phyloP scores from a whole-genome alignment of 1,140 invertebrate species.

The Lasioglossum albipes region DNA sequence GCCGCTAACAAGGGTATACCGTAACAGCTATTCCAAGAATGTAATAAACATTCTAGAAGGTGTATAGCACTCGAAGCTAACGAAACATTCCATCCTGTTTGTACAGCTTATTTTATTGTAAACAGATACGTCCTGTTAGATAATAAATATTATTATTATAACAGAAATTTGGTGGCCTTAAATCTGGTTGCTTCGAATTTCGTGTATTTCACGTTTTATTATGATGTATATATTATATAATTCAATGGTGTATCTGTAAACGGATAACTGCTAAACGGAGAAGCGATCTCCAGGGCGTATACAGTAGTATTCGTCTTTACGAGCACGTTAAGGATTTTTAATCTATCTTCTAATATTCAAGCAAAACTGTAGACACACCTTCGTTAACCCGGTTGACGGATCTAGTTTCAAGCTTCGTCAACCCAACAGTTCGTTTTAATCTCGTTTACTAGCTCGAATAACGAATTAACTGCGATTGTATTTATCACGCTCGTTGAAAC shows the following conservation, averaged over 20 bases:
- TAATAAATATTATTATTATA: slow-evolving; percentile 63
- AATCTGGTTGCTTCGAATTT: slow-evolving; percentile 52
- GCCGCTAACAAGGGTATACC: no score
- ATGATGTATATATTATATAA: not conserved
- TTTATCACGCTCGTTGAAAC: slow-evolving; percentile 16
- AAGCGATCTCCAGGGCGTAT: not conserved
- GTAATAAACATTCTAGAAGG: slow-evolving; percentile 50
- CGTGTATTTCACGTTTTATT: slow-evolving; percentile 17
- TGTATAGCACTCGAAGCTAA: slow-evolving; percentile 53
- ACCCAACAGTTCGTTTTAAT: slow-evolving; percentile 12
- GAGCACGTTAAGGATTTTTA: slow-evolving; percentile 12
- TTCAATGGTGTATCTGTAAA: slow-evolving; percentile 38
- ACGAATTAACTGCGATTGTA: not conserved
- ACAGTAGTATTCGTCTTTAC: slow-evolving; percentile 18
- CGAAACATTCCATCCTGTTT: slow-evolving; percentile 67
- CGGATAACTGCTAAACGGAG: slow-evolving; percentile 13
- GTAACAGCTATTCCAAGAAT: slow-evolving; percentile 53
- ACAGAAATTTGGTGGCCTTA: slow-evolving; percentile 65
- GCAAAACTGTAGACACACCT: slow-evolving; percentile 33
- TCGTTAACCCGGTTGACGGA: slow-evolving; percentile 18
- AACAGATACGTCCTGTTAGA: slow-evolving; percentile 64
- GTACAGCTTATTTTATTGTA: slow-evolving; percentile 67
- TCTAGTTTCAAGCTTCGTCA: slow-evolving; percentile 24
- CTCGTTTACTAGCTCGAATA: slow-evolving; percentile 6
- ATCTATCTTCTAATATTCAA: slow-evolving; percentile 29